Evolutionary conservation across 2,797 vertebrate genomes (phyloP).

Genomic region (Pteronotus mesoamericanus): DNA sequence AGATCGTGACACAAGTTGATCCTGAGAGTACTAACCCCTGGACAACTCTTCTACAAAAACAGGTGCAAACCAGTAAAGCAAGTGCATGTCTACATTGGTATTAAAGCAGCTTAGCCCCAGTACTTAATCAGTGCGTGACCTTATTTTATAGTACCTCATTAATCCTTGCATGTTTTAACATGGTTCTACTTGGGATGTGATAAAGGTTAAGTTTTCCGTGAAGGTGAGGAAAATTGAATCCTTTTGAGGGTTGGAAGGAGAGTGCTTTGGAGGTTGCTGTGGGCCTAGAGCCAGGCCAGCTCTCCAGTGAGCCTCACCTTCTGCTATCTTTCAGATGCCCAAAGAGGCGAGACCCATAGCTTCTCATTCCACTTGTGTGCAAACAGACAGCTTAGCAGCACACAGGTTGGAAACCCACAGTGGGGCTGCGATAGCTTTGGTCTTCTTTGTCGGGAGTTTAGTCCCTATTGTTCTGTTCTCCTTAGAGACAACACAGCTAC

Average conservation of each 20-base stretch:
- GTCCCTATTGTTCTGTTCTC: background rate
- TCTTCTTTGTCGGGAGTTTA: background rate
- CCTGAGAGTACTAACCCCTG: background rate
- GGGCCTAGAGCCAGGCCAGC: background rate
- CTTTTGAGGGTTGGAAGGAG: background rate
- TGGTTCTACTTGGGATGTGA: background rate
- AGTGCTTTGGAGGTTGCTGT: background rate
- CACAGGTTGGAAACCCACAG: background rate
- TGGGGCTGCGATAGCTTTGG: background rate
- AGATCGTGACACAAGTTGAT: background rate
- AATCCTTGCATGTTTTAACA: slow-evolving; percentile 21
- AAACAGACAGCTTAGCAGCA: background rate
- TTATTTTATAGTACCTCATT: slow-evolving; percentile 35
- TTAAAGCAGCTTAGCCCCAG: slow-evolving; percentile 23
- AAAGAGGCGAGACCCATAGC: background rate
- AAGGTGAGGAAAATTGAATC: slow-evolving; percentile 10
- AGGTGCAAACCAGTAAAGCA: slow-evolving; percentile 24
- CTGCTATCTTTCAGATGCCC: background rate
- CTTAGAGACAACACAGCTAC: background rate
- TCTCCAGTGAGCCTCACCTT: background rate
- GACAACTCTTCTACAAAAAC: background rate
- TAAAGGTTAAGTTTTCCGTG: background rate
- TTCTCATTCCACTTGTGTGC: background rate
- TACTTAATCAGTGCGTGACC: background rate
- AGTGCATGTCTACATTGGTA: slow-evolving; percentile 4